These are phyloP conservation scores for Tetrax tetrax DNA, from an alignment of 2,113 vertebrate genomes.

Conservation along the genomic window DNA sequence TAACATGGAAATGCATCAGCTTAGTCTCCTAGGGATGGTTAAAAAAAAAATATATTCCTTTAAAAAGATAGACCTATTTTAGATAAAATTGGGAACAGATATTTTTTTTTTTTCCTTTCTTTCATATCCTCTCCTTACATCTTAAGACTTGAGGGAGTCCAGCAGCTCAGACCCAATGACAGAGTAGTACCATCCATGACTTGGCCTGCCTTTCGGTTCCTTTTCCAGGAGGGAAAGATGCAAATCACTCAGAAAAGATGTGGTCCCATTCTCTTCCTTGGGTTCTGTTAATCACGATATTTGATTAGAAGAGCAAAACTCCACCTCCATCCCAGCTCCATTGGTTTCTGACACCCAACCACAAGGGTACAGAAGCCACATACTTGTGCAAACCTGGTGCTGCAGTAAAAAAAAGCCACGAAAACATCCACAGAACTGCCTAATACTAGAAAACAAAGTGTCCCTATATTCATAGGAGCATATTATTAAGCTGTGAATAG, in stretches of 20 bases:
- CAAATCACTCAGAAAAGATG: not conserved
- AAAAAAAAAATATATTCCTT: not conserved
- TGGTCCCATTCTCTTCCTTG: not conserved
- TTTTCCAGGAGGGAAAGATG: fast-evolving
- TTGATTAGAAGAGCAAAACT: not conserved
- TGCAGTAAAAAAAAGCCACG: no score
- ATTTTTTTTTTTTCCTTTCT: not conserved
- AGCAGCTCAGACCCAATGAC: not conserved
- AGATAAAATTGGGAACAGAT: not conserved
- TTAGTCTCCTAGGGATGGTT: not conserved
- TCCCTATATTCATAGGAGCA: fast-evolving
- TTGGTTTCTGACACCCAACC: not conserved
- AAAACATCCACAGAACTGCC: not conserved
- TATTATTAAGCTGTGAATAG: not conserved
- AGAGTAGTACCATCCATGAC: not conserved
- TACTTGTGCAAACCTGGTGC: not conserved
- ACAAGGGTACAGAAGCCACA: not conserved
- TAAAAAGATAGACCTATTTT: not conserved
- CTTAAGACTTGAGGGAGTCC: not conserved
- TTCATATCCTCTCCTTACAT: not conserved
- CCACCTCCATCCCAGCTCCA: not conserved
- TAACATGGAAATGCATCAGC: not conserved
- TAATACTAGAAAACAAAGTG: fast-evolving
- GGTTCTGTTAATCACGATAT: fast-evolving
- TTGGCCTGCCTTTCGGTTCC: not conserved